A percentile compares a stretch with the other conserved stretches of the same genome.
These are phyloP conservation scores for Eumacrocentrus americanus DNA, from an alignment of 2,888 invertebrate species.

Conservation along the genomic window DNA sequence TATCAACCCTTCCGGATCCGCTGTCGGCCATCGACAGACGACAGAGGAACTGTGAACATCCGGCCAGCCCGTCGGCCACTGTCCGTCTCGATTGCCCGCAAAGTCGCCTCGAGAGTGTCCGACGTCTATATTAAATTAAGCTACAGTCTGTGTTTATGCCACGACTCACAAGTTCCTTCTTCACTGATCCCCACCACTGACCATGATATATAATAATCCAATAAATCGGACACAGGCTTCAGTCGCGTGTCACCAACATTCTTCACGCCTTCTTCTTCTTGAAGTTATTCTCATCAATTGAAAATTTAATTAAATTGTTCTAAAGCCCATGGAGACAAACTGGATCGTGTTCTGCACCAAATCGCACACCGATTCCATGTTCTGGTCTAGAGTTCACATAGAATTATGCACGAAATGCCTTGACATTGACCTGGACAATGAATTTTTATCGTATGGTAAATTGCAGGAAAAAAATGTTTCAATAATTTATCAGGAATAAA, in stretches of 20 bases:
- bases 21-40: neutral
- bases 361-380: too few species aligned
- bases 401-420: too few species aligned
- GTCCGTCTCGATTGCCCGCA: slow-evolving; percentile 50
- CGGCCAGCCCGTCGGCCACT: slow-evolving; percentile 55
- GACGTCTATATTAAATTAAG: slow-evolving; percentile 57
- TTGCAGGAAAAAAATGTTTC: too few species aligned
- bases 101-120: slow-evolving; percentile 40
- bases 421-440: too few species aligned
- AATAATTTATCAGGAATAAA: too few species aligned
- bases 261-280: neutral
- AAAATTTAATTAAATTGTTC: too few species aligned
- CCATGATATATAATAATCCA: slow-evolving; percentile 18
- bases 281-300: too few species aligned
- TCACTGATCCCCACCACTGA: slow-evolving; percentile 33
- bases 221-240: neutral
- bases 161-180: slow-evolving; percentile 27
- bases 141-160: slow-evolving; percentile 37
- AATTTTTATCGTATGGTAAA: too few species aligned
- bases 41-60: slow-evolving; percentile 44
- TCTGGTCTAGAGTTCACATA: too few species aligned
- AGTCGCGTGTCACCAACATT: neutral
- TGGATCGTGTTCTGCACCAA: slow-evolving; percentile 39
- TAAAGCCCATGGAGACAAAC: slow-evolving; percentile 20
- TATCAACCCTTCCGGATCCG: slow-evolving; percentile 10